A percentile compares a stretch with the other conserved stretches of the same genome.
phyloP scores from a whole-genome alignment of 1,140 invertebrate species.

The Aethina tumida region DNA sequence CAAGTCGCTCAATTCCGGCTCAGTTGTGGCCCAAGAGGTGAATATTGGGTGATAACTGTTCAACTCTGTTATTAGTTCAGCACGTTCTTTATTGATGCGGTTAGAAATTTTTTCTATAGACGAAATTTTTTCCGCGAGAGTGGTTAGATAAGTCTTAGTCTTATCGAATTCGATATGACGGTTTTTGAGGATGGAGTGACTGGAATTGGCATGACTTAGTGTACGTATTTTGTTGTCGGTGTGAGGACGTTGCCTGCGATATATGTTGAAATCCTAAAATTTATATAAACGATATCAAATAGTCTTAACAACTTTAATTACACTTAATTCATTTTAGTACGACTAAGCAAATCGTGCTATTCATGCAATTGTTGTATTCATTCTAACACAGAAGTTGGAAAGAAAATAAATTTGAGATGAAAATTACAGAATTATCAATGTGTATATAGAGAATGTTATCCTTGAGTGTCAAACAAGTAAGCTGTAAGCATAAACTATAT shows the following conservation, averaged over 20 bases:
- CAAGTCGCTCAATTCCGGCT: constrained; percentile 42
- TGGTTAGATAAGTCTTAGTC: constrained; percentile 51
- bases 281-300: constrained; percentile 15
- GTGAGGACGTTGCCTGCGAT: constrained; percentile 52
- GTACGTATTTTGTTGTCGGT: constrained; percentile 45
- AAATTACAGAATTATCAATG: too few relatives aligned
- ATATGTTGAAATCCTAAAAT: constrained; percentile 54
- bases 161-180: constrained; percentile 54
- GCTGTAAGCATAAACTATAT: too few relatives aligned
- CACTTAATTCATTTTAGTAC: too few relatives aligned
- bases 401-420: too few relatives aligned
- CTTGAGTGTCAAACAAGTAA: too few relatives aligned
- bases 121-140: constrained; percentile 52
- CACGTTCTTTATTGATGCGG: constrained; percentile 57
- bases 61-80: constrained; percentile 45
- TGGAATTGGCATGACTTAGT: constrained; percentile 16
- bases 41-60: constrained; percentile 47
- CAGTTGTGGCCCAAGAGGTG: constrained; percentile 42
- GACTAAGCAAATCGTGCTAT: too few relatives aligned
- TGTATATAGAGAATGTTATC: too few relatives aligned
- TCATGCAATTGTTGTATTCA: too few relatives aligned
- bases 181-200: constrained; percentile 36
- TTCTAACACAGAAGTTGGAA: too few relatives aligned
- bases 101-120: constrained; percentile 56
- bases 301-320: background rate